Evolutionary conservation across 2,113 vertebrate species (phyloP), one percentile per base, ranked within the genome.

Genomic region (Capra hircus): DNA sequence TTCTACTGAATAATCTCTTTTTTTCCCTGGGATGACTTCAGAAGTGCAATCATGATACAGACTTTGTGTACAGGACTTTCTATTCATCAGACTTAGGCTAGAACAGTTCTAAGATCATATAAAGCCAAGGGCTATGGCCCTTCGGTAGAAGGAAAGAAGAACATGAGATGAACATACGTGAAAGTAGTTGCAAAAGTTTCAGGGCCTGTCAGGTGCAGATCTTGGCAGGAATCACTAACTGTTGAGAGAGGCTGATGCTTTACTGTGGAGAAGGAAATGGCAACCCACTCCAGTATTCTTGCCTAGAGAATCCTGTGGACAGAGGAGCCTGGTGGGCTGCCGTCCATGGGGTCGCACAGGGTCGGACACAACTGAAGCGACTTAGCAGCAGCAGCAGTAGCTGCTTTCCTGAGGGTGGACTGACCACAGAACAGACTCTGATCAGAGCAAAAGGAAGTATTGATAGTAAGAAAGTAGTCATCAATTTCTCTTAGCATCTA

Each of bases 261-360:
- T 94, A 36, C 59, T 52, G 30, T 71, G 19, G 67, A 36, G n/a
- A 71, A 71, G 64, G n/a, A 71, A 71, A 36, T 71, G n/a, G n/a
- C n/a, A 71, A 71, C n/a, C n/a, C n/a, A 36, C n/a, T 71, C 67
- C n/a, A 71, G n/a, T 36, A 11, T 36, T 71, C 67, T 71, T 71
- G 67, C 17, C 67, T 36, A 0, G n/a, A 71, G n/a, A 36, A 71
- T 71, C n/a, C 19, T 9, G 4, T 21, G 67, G 67, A 71, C 1
- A 5, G 67, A 3, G n/a, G n/a, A 71, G 67, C 19, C n/a, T 36
- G n/a, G n/a, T 71, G n/a, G 64, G 64, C 64, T 71, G 64, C 64
- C 1, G 0, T 21, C 64, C n/a, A 36, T 71, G 17, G n/a, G 64
- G 64, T 71, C 0, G 1, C 17, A 36, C 33, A 64, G 33, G 4